Evolutionary conservation across 2,888 invertebrate species (phyloP).

Genomic region (Thecophora atra): DNA sequence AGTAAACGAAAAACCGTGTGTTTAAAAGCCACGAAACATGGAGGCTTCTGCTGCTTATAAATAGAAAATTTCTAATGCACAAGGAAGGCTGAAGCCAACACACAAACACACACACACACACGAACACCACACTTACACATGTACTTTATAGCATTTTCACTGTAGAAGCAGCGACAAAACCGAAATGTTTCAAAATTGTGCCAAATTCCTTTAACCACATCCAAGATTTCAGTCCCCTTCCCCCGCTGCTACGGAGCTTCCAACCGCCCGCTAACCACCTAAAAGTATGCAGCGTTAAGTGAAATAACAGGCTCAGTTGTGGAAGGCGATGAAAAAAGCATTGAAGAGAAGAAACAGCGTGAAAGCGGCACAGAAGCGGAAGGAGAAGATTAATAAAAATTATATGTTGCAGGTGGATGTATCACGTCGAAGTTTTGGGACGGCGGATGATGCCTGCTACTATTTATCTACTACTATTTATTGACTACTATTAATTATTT

Average conservation of each 20-base stretch:
- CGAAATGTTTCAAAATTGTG: not conserved
- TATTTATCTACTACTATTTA: not conserved
- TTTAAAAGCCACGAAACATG: too few species aligned
- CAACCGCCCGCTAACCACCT: not conserved
- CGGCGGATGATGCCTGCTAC: not conserved
- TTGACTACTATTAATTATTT: not conserved
- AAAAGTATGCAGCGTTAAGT: too few species aligned
- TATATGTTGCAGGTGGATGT: not conserved
- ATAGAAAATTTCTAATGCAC: not conserved
- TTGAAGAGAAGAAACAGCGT: too few species aligned
- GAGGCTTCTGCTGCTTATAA: too few species aligned
- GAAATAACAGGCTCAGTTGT: too few species aligned
- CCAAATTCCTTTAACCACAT: conserved; percentile 5
- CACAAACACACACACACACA: not conserved
- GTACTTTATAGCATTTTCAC: not conserved
- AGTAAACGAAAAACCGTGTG: too few species aligned
- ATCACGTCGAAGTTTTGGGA: not conserved
- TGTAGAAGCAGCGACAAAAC: not conserved
- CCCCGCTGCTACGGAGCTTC: not conserved
- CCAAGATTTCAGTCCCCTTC: not conserved
- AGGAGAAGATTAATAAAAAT: not conserved
- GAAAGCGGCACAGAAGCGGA: not conserved
- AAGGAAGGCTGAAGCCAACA: not conserved
- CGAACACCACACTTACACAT: not conserved
- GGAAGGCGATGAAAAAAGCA: too few species aligned